A percentile compares a stretch with the other conserved stretches of the same genome.
Conservation (phyloP, 2,797 vertebrate species). For the Otolemur crassicaudatus region DNA sequence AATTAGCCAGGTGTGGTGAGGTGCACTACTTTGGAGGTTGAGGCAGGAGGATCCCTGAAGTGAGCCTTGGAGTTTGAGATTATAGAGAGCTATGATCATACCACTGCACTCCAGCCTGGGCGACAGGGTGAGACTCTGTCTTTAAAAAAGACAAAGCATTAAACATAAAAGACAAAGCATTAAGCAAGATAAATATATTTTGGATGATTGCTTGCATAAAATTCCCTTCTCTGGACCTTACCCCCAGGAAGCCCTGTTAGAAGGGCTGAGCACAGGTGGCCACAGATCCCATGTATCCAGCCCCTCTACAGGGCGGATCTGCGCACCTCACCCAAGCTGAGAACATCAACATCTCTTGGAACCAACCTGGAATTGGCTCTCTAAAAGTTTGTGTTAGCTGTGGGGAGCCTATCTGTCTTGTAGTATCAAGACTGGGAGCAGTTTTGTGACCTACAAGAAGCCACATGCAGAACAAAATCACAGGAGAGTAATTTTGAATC, state of each 20-base stretch:
- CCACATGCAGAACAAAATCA: background rate
- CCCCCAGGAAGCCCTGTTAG: background rate
- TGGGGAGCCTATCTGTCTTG: background rate
- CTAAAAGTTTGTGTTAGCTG: background rate
- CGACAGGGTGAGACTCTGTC: background rate
- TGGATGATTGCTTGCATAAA: background rate
- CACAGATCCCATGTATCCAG: rapidly evolving
- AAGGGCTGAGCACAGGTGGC: background rate
- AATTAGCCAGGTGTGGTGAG: background rate
- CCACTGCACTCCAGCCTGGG: background rate
- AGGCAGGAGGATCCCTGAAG: background rate
- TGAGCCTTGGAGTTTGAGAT: background rate
- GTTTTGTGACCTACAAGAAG: slow-evolving; percentile 8
- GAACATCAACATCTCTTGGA: background rate
- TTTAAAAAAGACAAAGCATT: background rate
- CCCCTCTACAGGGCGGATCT: background rate
- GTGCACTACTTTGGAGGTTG: background rate
- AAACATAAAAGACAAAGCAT: background rate
- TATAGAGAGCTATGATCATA: background rate
- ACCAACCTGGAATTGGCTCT: background rate
- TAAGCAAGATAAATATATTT: background rate
- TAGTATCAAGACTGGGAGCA: background rate
- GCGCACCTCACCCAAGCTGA: background rate
- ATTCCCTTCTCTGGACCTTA: background rate
- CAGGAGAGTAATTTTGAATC: background rate